Percentiles rank a stretch among this genome's conserved stretches.
These are phyloP conservation scores for Chamaea fasciata DNA, from an alignment of 2,113 vertebrate genomes.

Conservation along the genomic window DNA sequence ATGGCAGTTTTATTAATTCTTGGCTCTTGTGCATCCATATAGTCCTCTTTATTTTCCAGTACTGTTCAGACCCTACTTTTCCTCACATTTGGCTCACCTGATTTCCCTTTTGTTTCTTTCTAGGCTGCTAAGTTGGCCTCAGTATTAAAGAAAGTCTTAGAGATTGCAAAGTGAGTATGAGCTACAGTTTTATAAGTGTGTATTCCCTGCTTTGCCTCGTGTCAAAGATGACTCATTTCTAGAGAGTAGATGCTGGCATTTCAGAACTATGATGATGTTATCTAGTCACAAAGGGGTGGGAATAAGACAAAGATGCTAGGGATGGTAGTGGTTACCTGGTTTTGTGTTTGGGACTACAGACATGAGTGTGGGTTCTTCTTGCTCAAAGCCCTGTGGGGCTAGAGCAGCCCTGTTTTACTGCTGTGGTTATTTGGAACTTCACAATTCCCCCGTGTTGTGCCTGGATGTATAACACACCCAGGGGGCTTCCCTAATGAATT, in stretches of 20 bases:
- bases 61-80: background rate
- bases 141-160: slow-evolving; percentile 84
- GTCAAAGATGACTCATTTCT: background rate
- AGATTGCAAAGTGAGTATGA: slow-evolving; percentile 83
- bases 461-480: background rate
- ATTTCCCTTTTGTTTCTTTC: slow-evolving; percentile 22
- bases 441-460: background rate
- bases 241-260: background rate
- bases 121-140: slow-evolving; percentile 84
- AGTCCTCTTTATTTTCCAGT: background rate
- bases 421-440: background rate
- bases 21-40: background rate
- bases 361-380: background rate
- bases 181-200: background rate
- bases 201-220: background rate
- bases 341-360: background rate
- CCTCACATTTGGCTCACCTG: background rate
- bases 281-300: background rate
- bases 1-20: background rate
- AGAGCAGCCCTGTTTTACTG: background rate
- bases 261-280: background rate
- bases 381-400: background rate
- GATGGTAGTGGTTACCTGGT: background rate
- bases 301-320: background rate
- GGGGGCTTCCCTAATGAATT: slow-evolving; percentile 6